These are phyloP conservation scores for Apamea crenata DNA, from an alignment of 2,888 invertebrate genomes.

Conservation along the genomic window DNA sequence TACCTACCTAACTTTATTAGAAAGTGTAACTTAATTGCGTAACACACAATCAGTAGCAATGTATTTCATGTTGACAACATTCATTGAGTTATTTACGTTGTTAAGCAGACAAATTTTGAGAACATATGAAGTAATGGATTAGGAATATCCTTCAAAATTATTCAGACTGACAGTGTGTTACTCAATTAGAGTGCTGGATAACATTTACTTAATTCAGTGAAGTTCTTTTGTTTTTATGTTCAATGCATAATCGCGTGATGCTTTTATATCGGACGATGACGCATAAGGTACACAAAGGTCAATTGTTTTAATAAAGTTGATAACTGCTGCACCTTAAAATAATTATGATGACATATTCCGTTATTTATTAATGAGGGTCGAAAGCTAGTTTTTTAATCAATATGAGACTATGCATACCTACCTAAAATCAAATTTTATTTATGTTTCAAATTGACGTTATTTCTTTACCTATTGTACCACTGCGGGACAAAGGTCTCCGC, in stretches of 20 bases:
- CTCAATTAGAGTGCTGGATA: neutral
- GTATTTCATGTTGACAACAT: too few species aligned
- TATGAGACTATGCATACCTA: neutral
- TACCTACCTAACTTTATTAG: neutral
- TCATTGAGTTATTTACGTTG: too few species aligned
- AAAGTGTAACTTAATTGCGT: neutral
- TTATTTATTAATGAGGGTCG: neutral
- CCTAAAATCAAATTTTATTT: too few species aligned
- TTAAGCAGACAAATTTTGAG: too few species aligned
- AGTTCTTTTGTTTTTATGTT: neutral
- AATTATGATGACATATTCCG: neutral
- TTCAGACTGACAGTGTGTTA: too few species aligned
- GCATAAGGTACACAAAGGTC: slow-evolving; percentile 36
- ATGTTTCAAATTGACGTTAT: too few species aligned
- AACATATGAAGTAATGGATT: too few species aligned
- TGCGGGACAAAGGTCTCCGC: neutral
- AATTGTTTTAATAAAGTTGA: neutral
- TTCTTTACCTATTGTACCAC: neutral
- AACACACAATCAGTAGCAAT: too few species aligned
- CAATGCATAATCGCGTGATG: neutral
- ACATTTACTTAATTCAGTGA: neutral
- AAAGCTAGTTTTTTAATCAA: neutral
- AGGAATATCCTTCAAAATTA: too few species aligned
- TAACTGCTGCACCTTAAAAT: slow-evolving; percentile 20
- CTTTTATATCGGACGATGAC: slow-evolving; percentile 21